Base-by-base conservation (phyloP, 2,888 invertebrate species). In the Shargacucullia verbasci region DNA sequence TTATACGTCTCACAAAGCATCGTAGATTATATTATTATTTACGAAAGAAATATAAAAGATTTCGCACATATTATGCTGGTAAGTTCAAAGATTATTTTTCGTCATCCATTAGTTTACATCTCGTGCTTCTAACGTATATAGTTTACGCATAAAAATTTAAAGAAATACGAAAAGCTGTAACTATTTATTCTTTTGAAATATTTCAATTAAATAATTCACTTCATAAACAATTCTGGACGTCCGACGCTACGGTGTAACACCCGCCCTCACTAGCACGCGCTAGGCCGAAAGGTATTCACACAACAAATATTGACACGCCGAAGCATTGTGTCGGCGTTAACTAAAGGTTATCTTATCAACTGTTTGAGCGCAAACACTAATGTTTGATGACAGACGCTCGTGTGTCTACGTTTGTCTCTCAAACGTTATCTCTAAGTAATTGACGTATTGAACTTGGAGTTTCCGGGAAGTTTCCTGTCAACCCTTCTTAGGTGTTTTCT, bases 321-420 rank as follows among this genome's bases (percentile, higher is more conserved):
- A 75, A 77, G 86, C 88, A 92, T 93, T 93, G 93, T 92, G 93
- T 88, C 92, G 93, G 92, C 91, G 81, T 85, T 79, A 84, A 83
- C 86, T 84, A 92, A 92, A 91, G 90, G 88, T 88, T 89, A 91
- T 91, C 93, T 94, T 93, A 94, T 94, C 93, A 90, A 81, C 76
- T 92, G 85, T 93, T 92, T 92, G 91, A 84, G 81, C 82, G 77
- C 88, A 91, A 90, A 92, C 88, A 91, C 76, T 79, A 75, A 73
- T 90, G 86, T 90, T 90, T 90, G 87, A 85, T 84, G 90, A 90
- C 88, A 87, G 91, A 91, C 92, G 90, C 92, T 87, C 82, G 87
- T 76, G 81, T 87, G 93, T 92, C 92, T 92, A 85, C 86, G 89
- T 87, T 83, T 89, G 89, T 85, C 82, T 87, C 78, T 80, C 72